Evolutionary conservation across 2,888 invertebrate genomes (phyloP), one percentile per base, ranked within the genome.

Genomic region (Pseudoips prasinana): DNA sequence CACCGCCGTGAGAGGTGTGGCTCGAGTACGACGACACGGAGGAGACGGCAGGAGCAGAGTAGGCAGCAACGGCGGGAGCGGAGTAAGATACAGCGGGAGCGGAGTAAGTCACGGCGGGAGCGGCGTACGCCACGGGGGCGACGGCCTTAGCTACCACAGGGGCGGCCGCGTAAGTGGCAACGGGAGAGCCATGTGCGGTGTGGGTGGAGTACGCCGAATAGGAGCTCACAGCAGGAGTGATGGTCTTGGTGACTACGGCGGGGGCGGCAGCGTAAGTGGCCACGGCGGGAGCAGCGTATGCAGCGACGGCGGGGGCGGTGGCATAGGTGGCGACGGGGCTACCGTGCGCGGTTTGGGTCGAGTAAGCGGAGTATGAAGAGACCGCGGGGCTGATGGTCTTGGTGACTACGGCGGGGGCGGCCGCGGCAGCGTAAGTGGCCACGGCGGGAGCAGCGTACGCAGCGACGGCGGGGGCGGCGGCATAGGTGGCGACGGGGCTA

Each of bases 191-290:
- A 5, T 14, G 14, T 5, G 14, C 14, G 14, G 14, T 14, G 14
- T 14, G 60, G 39, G 67, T 60, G 52, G 81, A 60, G 60, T 66
- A 64, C 3, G 14, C 14, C 3, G 62, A 54, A 20, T 82, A 80
- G 65, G 79, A 57, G 27, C 90, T 63, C 32, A 43, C 26, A 35
- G 35, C 8, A 26, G 24, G 11, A 42, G 34, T 6, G 44, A 53
- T 46, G 46, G 65, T 61, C 40, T 29, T 29, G 14, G 29, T 29
- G 22, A 29, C 29, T 61, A 64, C 63, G 19, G 69, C 67, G 34
- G 70, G 63, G 18, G 65, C 64, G 8, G 91, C 90, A 23, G 82
- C 80, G 64, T 89, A 87, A 29, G 79, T 57, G 28, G 90, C 64
- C 26, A 39, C 23, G 32, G 32, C 7, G 29, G 24, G 9, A 34